Base-by-base conservation (phyloP, 2,797 vertebrate species). In the Nothura maculosa region DNA sequence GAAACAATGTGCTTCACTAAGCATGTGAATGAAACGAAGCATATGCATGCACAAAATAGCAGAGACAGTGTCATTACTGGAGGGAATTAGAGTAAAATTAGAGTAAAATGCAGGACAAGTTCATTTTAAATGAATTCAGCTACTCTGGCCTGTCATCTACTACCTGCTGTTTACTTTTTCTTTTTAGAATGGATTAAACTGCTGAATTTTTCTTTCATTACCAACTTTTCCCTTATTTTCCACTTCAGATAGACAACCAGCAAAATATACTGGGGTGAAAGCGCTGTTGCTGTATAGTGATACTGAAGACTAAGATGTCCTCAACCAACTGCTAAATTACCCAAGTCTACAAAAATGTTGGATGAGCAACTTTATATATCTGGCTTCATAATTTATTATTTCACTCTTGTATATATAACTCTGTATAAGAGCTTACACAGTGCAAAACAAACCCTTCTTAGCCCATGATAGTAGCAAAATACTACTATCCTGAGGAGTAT, bases 1-100 rank as follows among this genome's bases (percentile, higher is more conserved):
- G 93, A 96, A 96, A 96, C 85, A 96, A 94, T 86, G 87, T 45
- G 79, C 82, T 90, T 96, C 89, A 94, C 70, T 92, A 87, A 94
- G 80, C 69, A 79, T 55, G 14, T 11, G 36, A 93, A 43, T 94
- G 93, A 94, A 95, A 92, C 3, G 0, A 95, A 91, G 79, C 66
- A 89, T 81, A 76, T 67, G 55, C 30, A 4, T 93, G 80, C 76
- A 81, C 57, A 94, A 89, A 95, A 73, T 90, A 81, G 42, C 70
- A 91, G 36, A 81, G 21, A 85, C 87, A 92, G 89, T 91, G 55
- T 42, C 68, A 85, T 89, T 93, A 89, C 68, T 82, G 62, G 58
- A 77, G 42, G 69, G 34, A 77, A 83, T 89, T 68, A 36, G 22
- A 21, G 18, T 87, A n/a, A n/a, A n/a, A 89, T 70, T 92, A 84